These are phyloP conservation scores for Hydrolagus affinis DNA, from an alignment of 2,113 vertebrate species.

Conservation along the genomic window DNA sequence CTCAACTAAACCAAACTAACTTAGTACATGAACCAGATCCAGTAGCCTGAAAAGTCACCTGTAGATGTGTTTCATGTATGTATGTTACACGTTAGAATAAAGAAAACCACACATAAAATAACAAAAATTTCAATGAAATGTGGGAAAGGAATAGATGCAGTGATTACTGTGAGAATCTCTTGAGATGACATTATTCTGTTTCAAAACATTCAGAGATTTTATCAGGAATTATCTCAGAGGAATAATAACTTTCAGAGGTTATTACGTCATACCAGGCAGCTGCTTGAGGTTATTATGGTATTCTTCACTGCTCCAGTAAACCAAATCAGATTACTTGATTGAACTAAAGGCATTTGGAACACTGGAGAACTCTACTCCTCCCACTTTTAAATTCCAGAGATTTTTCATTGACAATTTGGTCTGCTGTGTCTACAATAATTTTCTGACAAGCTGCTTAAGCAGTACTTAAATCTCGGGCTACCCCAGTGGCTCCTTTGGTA, in stretches of 20 bases:
- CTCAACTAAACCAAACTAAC: no score
- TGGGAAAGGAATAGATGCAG: background rate
- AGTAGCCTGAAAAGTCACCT: no score
- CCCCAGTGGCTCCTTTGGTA: no score
- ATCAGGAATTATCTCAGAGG: background rate
- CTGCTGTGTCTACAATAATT: background rate
- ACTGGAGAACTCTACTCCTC: background rate
- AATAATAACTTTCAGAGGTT: slow-evolving; percentile 4
- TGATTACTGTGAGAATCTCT: background rate
- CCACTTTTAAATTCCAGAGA: background rate
- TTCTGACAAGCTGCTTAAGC: background rate
- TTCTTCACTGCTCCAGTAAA: background rate
- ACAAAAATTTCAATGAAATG: background rate
- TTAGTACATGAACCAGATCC: no score
- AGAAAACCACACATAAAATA: background rate
- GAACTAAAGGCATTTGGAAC: background rate
- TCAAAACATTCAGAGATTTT: background rate
- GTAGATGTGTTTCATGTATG: no score
- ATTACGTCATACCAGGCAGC: background rate
- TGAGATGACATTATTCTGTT: background rate
- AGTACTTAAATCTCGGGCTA: no score
- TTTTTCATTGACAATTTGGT: background rate
- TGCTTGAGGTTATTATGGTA: background rate
- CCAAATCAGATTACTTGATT: background rate
- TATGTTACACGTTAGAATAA: no score